A percentile compares a stretch with the other conserved stretches of the same genome.
Conservation (phyloP, 2,797 vertebrate species). For the Threskiornis aethiopicus region DNA sequence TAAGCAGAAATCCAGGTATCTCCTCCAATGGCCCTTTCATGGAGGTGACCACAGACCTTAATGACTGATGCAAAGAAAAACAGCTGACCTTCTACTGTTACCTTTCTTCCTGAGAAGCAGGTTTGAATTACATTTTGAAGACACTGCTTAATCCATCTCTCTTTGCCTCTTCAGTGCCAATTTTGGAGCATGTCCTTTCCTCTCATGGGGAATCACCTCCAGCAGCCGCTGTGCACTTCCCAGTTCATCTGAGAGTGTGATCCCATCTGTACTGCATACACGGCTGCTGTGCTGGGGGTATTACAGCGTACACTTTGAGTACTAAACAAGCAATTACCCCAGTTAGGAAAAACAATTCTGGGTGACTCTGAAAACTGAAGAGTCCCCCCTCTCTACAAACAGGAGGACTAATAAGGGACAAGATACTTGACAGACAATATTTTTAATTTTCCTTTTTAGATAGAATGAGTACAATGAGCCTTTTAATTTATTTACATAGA, state of each 20-base stretch:
- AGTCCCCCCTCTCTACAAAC: not conserved
- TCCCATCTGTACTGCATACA: not conserved
- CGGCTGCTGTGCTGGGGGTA: not conserved
- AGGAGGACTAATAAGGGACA: not conserved
- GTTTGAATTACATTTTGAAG: not conserved
- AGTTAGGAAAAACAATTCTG: not conserved
- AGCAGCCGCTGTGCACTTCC: not conserved
- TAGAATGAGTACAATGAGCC: not conserved
- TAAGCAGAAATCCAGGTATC: not conserved
- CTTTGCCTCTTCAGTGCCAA: not conserved
- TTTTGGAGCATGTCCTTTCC: not conserved
- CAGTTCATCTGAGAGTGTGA: not conserved
- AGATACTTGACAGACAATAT: not conserved
- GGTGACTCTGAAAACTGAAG: not conserved
- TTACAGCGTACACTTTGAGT: fast-evolving
- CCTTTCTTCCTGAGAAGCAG: not conserved
- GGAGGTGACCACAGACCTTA: not conserved
- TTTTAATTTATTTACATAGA: not conserved
- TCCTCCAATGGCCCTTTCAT: not conserved
- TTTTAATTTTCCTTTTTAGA: not conserved
- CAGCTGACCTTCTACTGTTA: not conserved
- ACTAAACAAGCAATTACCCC: not conserved
- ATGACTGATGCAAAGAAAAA: not conserved
- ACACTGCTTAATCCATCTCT: not conserved
- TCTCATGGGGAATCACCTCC: not conserved